Conservation (phyloP, 2,797 vertebrate species). For the Capromys pilorides region DNA sequence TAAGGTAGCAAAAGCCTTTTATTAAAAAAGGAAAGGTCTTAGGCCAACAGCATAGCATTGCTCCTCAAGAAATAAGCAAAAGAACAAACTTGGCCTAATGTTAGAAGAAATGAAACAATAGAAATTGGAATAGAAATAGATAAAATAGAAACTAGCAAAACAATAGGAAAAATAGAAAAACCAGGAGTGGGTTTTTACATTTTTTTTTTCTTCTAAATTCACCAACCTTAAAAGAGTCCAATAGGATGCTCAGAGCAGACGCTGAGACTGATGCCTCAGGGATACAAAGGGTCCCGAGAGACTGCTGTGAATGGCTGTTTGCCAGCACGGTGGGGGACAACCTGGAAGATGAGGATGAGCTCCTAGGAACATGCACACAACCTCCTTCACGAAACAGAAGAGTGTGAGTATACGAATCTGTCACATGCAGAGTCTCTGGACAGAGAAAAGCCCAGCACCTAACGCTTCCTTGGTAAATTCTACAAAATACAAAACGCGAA, state of each 20-base stretch:
- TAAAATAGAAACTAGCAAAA: neutral
- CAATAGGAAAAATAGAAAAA: neutral
- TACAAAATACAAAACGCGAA: neutral
- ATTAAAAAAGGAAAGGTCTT: neutral
- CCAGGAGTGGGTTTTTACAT: neutral
- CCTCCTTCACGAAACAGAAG: neutral
- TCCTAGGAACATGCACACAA: too few species aligned
- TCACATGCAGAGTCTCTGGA: neutral
- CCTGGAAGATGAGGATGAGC: too few species aligned
- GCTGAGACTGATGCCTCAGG: neutral
- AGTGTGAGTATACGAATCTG: neutral
- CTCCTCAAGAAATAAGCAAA: neutral
- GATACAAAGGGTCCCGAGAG: neutral
- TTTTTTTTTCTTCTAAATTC: neutral
- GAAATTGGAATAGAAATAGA: neutral
- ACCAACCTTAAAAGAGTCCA: neutral
- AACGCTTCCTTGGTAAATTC: neutral
- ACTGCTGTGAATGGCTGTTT: neutral
- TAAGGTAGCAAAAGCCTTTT: neutral
- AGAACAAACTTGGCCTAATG: neutral
- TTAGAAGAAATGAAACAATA: neutral
- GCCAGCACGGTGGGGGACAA: neutral
- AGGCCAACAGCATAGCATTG: neutral
- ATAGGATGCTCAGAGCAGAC: neutral
- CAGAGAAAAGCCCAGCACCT: neutral